A percentile compares a stretch with the other conserved stretches of the same genome.
These are phyloP conservation scores for Plutomurus gul DNA, from an alignment of 1,140 invertebrate species.

Conservation along the genomic window DNA sequence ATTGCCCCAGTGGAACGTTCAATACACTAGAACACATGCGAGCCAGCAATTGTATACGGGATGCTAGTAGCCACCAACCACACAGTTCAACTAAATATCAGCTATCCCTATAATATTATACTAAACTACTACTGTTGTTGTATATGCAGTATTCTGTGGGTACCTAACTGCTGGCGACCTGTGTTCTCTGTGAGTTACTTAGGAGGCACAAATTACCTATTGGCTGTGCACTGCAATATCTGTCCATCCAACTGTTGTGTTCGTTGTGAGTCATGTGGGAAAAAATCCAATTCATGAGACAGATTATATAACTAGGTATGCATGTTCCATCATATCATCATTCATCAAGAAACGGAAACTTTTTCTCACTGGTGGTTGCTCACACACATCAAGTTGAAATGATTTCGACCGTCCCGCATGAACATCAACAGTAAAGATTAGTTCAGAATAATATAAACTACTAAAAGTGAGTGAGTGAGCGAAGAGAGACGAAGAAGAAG, in stretches of 20 bases:
- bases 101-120: not conserved
- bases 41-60: too few relatives aligned
- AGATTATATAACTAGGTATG: constrained; percentile 35
- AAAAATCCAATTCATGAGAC: constrained; percentile 37
- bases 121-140: not conserved
- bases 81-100: too few relatives aligned
- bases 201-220: constrained; percentile 24
- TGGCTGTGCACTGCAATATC: not conserved
- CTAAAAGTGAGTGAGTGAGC: not conserved
- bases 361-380: constrained; percentile 38
- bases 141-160: not conserved
- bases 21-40: too few relatives aligned
- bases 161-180: too few relatives aligned
- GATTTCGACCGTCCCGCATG: constrained; percentile 27
- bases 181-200: too few relatives aligned
- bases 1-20: constrained; percentile 8
- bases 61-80: too few relatives aligned
- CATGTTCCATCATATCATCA: constrained; percentile 42
- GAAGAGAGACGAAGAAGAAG: not conserved
- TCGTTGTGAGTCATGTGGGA: constrained; percentile 14
- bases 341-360: constrained; percentile 50
- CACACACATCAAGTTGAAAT: constrained; percentile 39
- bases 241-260: not conserved
- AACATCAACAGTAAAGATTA: constrained; percentile 17
- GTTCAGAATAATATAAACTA: constrained; percentile 20